These are phyloP conservation scores for Deroplatys truncata DNA, from an alignment of 2,888 invertebrate genomes.

Conservation along the genomic window DNA sequence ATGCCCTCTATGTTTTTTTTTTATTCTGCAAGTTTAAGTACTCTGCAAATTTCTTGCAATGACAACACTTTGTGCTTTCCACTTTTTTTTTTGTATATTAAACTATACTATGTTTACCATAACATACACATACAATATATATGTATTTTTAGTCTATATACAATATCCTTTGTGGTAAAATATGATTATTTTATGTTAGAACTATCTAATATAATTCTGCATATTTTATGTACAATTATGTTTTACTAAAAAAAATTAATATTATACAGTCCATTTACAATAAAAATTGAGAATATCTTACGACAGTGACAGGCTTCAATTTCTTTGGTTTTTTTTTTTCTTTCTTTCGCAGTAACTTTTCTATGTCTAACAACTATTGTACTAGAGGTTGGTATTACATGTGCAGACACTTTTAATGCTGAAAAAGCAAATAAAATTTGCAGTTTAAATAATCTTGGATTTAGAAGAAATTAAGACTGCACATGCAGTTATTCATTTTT, in stretches of 20 bases:
- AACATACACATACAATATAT: neutral
- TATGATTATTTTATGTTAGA: slow-evolving; percentile 1
- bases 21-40: no score
- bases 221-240: slow-evolving; percentile 10
- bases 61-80: no score
- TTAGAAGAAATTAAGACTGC: no score
- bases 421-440: neutral
- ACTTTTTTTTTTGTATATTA: no score
- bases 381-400: neutral
- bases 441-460: neutral
- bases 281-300: slow-evolving; percentile 8
- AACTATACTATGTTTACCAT: no score
- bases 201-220: neutral
- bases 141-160: slow-evolving; percentile 1
- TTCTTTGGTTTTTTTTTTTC: slow-evolving; percentile 1
- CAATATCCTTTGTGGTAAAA: slow-evolving; percentile 13
- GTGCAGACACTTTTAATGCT: neutral
- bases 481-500: no score
- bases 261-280: slow-evolving; percentile 8
- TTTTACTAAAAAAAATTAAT: slow-evolving; percentile 3
- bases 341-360: neutral
- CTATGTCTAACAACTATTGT: neutral
- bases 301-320: neutral
- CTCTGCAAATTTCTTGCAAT: no score
- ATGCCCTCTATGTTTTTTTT: no score